Conservation (phyloP, 2,888 invertebrate species). For the Leptinotarsa tumamoca region DNA sequence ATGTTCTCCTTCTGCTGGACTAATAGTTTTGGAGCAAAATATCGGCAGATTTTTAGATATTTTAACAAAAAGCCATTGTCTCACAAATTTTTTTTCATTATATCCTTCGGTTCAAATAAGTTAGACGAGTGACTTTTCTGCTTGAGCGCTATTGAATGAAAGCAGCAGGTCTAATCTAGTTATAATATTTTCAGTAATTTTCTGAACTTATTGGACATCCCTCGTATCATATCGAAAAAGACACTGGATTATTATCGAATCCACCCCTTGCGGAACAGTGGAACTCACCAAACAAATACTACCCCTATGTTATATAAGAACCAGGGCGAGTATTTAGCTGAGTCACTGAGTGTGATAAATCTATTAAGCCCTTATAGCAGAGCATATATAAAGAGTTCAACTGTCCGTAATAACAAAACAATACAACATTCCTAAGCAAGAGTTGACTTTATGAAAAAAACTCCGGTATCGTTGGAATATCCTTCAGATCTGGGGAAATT, state of each 20-base stretch:
- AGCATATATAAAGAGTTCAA: constrained; percentile 17
- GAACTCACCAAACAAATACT: constrained; percentile 19
- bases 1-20: too few species aligned
- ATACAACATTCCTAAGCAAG: background rate
- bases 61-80: too few species aligned
- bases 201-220: background rate
- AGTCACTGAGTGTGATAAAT: background rate
- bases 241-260: constrained; percentile 13
- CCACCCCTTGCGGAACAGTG: constrained; percentile 16
- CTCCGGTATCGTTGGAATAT: background rate
- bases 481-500: constrained; percentile 46
- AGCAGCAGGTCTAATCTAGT: background rate
- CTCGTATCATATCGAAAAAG: constrained; percentile 16
- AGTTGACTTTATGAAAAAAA: background rate
- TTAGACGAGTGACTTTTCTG: too few species aligned
- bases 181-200: background rate
- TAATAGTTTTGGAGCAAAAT: too few species aligned
- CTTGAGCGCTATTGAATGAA: too few species aligned
- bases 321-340: background rate
- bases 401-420: constrained; percentile 12
- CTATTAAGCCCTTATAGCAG: constrained; percentile 12
- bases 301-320: background rate
- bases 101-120: too few species aligned
- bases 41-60: too few species aligned
- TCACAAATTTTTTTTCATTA: too few species aligned